phyloP scores from a whole-genome alignment of 2,797 vertebrate genomes.

The Chelidonichthys spinosus region DNA sequence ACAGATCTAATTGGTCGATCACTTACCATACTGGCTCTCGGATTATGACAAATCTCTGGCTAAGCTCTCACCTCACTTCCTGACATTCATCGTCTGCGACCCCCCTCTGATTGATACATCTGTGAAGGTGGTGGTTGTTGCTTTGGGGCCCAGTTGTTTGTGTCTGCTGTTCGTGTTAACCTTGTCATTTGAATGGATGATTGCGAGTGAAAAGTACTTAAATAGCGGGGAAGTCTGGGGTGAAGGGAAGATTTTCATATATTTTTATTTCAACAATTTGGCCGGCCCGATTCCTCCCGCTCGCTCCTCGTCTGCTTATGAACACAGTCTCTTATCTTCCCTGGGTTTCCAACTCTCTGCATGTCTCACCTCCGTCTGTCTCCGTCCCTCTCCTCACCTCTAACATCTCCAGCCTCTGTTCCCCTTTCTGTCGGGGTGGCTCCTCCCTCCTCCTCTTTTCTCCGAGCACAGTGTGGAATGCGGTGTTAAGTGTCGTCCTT shows the following conservation, averaged over 20 bases:
- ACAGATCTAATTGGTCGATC: conserved; percentile 74
- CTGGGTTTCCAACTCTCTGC: conserved; percentile 43
- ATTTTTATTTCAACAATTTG: not conserved
- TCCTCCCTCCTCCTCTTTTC: conserved; percentile 69
- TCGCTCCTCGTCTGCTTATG: conserved; percentile 17
- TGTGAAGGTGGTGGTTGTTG: conserved; percentile 21
- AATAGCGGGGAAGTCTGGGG: not conserved
- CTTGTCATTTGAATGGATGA: conserved; percentile 33
- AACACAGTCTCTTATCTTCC: conserved; percentile 13
- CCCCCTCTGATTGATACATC: conserved; percentile 47
- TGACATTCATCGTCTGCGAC: conserved; percentile 35
- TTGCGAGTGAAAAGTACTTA: conserved; percentile 7
- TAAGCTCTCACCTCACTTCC: conserved; percentile 51
- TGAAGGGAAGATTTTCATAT: not conserved
- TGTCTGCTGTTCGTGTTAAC: conserved; percentile 17
- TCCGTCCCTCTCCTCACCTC: conserved; percentile 31
- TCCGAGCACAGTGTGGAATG: conserved; percentile 76
- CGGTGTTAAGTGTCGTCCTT: conserved; percentile 79
- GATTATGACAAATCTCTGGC: conserved; percentile 69
- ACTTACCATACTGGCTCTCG: conserved; percentile 54
- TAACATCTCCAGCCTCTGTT: conserved; percentile 51
- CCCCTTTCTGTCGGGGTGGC: conserved; percentile 20
- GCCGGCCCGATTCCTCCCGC: conserved; percentile 6
- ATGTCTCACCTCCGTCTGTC: conserved; percentile 56
- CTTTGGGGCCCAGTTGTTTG: not conserved